Base-by-base conservation (phyloP, 2,888 invertebrate genomes). In the Leptarthrus brevirostris region DNA sequence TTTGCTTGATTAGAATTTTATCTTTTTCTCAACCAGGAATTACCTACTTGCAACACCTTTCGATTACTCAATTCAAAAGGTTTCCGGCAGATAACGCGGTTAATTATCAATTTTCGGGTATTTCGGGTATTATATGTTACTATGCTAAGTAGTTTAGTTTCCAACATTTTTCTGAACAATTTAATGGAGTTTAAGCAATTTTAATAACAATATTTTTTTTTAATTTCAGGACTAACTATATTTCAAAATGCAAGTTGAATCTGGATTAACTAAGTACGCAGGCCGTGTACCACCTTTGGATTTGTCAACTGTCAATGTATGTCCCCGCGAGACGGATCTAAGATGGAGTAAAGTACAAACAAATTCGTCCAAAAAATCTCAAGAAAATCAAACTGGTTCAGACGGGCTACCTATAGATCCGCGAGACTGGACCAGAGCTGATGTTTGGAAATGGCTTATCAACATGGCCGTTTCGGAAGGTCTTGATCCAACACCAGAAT, bases 401-500 rank as follows among this genome's bases (percentile, higher is more conserved):
- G 84, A 84, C 77, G 83, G 83, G 2, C 77, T 84, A 74, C 84
- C 84, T 0, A 2, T 87, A 89, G 93, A 93, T 84, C 93, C 93
- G 0, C 86, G 92, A 0, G 87, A 88, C 44, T 93, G 93, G 93
- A 87, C 88, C 4, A 87, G 92, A 2, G 87, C 89, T 16, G 90
- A 92, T 79, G 93, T 93, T 2, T 89, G 88, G 73, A 85, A 87
- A 73, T 93, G 93, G 92, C 81, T 90, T 12, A 84, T 85, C 73
- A 84, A 86, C 76, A 90, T 91, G 81, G 86, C 90, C 26, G 86
- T 87, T 1, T 82, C 86, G 0, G 88, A 89, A 76, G 83, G 83
- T 10, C 79, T 84, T 1, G 84, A 84, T 70, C 82, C 83, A 52
- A 83, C 83, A 72, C 82, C 83, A 53, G 83, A 84, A 72, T 75